phyloP scores from a whole-genome alignment of 2,113 vertebrate species.

The Bos indicus region DNA sequence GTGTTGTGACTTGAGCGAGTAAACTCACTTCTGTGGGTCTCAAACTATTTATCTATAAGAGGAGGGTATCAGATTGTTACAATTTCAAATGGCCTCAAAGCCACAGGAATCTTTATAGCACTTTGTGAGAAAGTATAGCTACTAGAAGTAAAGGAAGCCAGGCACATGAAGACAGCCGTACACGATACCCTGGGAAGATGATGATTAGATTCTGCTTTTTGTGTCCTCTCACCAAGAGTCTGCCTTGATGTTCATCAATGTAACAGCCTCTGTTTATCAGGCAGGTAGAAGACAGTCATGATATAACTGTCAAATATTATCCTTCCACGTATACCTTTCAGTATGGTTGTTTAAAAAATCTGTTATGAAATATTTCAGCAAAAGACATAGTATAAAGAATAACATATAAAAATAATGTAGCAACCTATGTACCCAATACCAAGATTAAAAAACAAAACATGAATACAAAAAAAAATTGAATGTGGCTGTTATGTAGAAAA shows the following conservation, averaged over 20 bases:
- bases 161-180: neutral
- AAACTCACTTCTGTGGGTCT: neutral
- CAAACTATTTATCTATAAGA: neutral
- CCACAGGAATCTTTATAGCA: neutral
- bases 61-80: neutral
- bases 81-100: neutral
- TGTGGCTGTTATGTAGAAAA: neutral
- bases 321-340: neutral
- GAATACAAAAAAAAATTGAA: neutral
- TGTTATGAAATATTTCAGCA: neutral
- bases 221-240: neutral
- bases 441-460: neutral
- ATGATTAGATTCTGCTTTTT: neutral
- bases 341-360: neutral
- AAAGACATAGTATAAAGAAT: neutral
- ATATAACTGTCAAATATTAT: neutral
- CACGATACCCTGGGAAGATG: neutral
- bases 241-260: neutral
- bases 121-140: neutral
- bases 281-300: neutral
- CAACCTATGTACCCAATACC: neutral
- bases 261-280: neutral
- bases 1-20: neutral
- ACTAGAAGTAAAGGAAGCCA: neutral
- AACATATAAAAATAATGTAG: neutral